Base-by-base conservation (phyloP, 2,113 vertebrate species). In the Melanerpes formicivorus region DNA sequence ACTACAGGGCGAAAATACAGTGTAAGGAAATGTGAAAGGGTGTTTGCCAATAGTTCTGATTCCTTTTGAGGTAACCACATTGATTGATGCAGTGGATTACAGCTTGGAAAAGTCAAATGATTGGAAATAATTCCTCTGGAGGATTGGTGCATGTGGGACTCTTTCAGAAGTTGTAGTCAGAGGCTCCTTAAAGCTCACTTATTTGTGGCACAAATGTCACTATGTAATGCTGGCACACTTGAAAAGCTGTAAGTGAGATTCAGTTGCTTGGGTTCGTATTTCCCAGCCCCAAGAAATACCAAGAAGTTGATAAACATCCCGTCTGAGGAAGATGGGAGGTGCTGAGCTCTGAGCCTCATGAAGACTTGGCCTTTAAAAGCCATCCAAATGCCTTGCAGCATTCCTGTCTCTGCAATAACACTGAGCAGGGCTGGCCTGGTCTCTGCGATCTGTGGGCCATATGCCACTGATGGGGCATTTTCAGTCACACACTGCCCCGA, bases 401-500 rank as follows among this genome's bases (percentile, higher is more conserved):
- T 37, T 92, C n/a, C 75, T 70, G 71, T 55, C 4, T 0, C 67
- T 81, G 71, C 40, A 63, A 0, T 73, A 50, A 65, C 1, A 0
- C 40, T 29, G 34, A 59, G 62, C 56, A 90, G 64, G 76, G 65
- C 76, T 69, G 54, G 34, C 30, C 1, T 2, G 58, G 55, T 46
- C 56, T 64, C 18, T 8, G 60, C 27, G 65, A 93, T 63, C 71
- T 67, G 54, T 30, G 71, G 72, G 40, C 34, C 42, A 1, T 1
- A 10, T 32, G 60, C 56, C 72, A 82, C 71, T 4, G 18, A 32
- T 14, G 52, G 56, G 69, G 23, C 55, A 67, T 52, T 78, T 72
- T 58, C 66, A 79, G 62, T 40, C 62, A 37, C 89, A 71, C 25
- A 34, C 17, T 0, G 0, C 55, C 60, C 42, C 0, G 0, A 32